Conservation (phyloP, 2,113 vertebrate species). For the Nothocercus nigrocapillus region DNA sequence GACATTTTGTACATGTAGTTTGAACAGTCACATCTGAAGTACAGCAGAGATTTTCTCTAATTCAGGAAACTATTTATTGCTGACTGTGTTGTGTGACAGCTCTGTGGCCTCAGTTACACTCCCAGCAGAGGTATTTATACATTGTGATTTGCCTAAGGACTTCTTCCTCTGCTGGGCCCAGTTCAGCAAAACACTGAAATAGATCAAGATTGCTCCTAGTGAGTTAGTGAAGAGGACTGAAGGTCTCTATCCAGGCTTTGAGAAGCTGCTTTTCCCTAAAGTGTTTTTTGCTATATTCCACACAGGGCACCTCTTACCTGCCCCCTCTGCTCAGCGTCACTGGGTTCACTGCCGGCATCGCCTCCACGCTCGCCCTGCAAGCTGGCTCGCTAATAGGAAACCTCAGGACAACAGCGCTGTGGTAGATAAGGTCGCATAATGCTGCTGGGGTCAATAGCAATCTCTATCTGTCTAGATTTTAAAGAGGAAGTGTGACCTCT, state of each 20-base stretch:
- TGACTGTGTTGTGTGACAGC: not conserved
- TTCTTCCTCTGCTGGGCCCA: not conserved
- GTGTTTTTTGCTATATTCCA: not conserved
- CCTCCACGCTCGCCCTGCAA: fast-evolving
- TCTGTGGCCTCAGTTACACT: not conserved
- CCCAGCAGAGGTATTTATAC: constrained; percentile 25
- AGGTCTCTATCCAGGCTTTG: not conserved
- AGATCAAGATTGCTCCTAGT: not conserved
- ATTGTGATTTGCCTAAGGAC: constrained; percentile 12
- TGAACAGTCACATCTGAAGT: constrained; percentile 28
- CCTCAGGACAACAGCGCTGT: not conserved
- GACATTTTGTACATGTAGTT: constrained; percentile 14
- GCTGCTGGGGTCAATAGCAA: constrained; percentile 39
- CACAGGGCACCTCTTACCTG: fast-evolving
- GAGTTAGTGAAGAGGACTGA: not conserved
- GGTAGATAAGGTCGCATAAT: constrained; percentile 12
- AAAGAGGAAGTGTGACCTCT: constrained; percentile 29
- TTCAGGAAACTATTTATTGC: constrained; percentile 34
- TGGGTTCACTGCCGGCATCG: not conserved
- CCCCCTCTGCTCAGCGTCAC: not conserved
- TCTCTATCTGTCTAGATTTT: constrained; percentile 5
- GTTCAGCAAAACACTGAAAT: not conserved
- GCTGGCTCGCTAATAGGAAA: not conserved
- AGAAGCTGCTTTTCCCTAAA: not conserved
- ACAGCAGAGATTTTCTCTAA: constrained; percentile 30